Evolutionary conservation across 2,113 vertebrate species (phyloP).

Genomic region (Chionis minor): DNA sequence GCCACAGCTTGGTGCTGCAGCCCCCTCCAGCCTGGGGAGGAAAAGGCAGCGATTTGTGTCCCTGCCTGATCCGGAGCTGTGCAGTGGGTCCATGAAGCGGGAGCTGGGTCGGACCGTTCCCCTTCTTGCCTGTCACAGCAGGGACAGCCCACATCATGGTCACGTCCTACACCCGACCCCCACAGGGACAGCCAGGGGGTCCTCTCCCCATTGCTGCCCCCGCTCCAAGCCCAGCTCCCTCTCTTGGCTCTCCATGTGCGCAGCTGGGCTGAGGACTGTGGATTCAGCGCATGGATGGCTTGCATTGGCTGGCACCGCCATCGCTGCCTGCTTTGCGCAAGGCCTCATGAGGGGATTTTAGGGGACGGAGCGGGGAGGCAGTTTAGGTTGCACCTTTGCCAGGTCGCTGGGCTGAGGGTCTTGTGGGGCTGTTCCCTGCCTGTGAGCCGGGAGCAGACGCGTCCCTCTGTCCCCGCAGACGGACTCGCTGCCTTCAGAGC

Average conservation of each 20-base stretch:
- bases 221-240: background rate
- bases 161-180: background rate
- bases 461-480: slow-evolving; percentile 73
- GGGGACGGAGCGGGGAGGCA: background rate
- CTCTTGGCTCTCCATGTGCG: rapidly evolving
- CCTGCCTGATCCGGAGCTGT: background rate
- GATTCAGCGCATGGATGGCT: background rate
- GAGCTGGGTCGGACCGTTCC: background rate
- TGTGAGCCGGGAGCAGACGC: background rate
- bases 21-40: background rate
- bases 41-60: rapidly evolving
- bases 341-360: background rate
- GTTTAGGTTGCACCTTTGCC: background rate
- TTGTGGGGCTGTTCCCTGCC: background rate
- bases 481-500: slow-evolving; percentile 94
- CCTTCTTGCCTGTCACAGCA: rapidly evolving
- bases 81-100: background rate
- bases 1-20: background rate
- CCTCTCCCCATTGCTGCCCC: background rate
- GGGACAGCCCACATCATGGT: rapidly evolving
- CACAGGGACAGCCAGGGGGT: rapidly evolving
- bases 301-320: background rate
- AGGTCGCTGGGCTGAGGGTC: background rate
- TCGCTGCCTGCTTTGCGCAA: rapidly evolving
- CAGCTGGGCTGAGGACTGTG: background rate